Conservation (phyloP, 2,888 invertebrate genomes). For the Belgica antarctica region DNA sequence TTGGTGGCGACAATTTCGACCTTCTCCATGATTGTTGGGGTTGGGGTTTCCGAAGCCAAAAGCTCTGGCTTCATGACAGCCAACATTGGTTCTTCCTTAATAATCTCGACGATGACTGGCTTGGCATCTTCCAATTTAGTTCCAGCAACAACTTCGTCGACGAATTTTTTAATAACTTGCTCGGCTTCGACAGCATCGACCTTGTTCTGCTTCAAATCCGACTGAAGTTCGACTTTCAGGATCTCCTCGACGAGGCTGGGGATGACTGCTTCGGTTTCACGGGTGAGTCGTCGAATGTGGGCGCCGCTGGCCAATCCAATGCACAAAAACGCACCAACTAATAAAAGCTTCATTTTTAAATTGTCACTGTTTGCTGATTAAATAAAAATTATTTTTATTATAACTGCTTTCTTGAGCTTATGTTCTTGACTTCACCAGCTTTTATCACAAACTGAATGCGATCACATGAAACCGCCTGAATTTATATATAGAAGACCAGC, state of each 20-base stretch:
- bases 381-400: not conserved
- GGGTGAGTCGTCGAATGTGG: conserved; percentile 21
- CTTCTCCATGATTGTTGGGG: conserved; percentile 15
- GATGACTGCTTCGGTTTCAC: conserved; percentile 13
- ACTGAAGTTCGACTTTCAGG: conserved; percentile 31
- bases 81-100: not conserved
- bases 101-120: conserved; percentile 2
- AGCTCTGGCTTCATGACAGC: not conserved
- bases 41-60: too few species aligned
- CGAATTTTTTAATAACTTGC: conserved; percentile 8
- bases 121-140: not conserved
- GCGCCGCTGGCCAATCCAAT: conserved; percentile 7
- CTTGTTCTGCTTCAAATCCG: conserved; percentile 33
- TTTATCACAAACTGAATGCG: conserved; percentile 44
- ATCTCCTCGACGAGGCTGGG: conserved; percentile 37
- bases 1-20: conserved; percentile 5
- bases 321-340: conserved; percentile 26
- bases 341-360: conserved; percentile 19
- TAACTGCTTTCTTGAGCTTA: not conserved
- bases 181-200: conserved; percentile 16
- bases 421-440: conserved; percentile 35
- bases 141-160: not conserved
- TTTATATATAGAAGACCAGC: conserved; percentile 42
- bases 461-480: conserved; percentile 25
- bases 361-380: not conserved